Evolutionary conservation across 2,797 vertebrate genomes (phyloP).

Genomic region (Chaenodraco wilsoni): DNA sequence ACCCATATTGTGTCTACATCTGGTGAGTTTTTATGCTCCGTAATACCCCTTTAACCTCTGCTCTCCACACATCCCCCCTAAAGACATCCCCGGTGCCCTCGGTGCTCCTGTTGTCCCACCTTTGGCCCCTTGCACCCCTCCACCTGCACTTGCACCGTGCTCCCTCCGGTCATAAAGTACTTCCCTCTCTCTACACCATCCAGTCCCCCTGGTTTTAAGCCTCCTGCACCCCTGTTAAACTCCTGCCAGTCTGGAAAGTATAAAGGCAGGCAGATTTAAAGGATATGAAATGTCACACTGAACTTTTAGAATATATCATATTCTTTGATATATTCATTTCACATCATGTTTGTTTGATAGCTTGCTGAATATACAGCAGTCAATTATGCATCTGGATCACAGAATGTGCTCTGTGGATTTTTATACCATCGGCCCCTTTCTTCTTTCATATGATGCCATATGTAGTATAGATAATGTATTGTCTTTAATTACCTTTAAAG

Average conservation of each 20-base stretch:
- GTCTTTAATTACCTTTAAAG: constrained; percentile 19
- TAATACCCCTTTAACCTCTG: constrained; percentile 73
- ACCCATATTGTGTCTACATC: constrained; percentile 81
- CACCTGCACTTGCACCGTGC: constrained; percentile 60
- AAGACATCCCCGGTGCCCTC: constrained; percentile 62
- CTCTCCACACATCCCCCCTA: constrained; percentile 60
- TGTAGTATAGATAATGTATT: constrained; percentile 20
- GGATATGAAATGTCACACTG: constrained; percentile 61
- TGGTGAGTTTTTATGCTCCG: constrained; percentile 81
- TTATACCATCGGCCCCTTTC: constrained; percentile 7
- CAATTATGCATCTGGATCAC: constrained; percentile 41
- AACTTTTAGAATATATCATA: constrained; percentile 63
- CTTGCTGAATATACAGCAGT: constrained; percentile 44
- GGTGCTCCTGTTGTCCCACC: constrained; percentile 62
- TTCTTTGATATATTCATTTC: constrained; percentile 57
- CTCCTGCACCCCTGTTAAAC: constrained; percentile 56
- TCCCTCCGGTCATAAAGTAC: constrained; percentile 66
- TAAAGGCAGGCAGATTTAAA: constrained; percentile 61
- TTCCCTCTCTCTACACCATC: constrained; percentile 36
- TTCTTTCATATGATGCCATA: constrained; percentile 15
- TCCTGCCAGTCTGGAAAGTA: constrained; percentile 66
- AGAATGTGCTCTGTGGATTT: constrained; percentile 14
- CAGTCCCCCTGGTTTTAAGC: constrained; percentile 52
- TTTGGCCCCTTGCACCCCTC: constrained; percentile 58
- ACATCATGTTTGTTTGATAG: constrained; percentile 50